A percentile compares a stretch with the other conserved stretches of the same genome.
Evolutionary conservation across 2,888 invertebrate genomes (phyloP).

Genomic region (Taphrorychus bicolor): DNA sequence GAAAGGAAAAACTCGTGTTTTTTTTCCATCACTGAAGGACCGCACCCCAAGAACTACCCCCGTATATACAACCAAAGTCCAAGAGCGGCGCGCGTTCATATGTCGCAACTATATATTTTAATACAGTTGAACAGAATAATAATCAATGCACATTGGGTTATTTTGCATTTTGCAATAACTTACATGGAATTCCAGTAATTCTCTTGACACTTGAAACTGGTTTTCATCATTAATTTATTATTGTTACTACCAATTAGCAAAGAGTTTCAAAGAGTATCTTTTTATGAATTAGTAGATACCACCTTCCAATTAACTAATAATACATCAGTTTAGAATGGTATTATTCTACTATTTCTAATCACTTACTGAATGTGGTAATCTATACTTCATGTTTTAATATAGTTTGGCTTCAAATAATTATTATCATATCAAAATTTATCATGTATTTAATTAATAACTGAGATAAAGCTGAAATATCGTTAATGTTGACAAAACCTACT

Average conservation of each 20-base stretch:
- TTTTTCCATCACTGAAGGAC: too few species aligned
- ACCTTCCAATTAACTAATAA: too few species aligned
- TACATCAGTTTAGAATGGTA: too few species aligned
- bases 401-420: too few species aligned
- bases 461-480: not conserved
- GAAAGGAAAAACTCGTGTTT: too few species aligned
- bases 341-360: not conserved
- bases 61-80: too few species aligned
- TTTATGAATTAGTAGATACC: too few species aligned
- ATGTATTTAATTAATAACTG: not conserved
- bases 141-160: not conserved
- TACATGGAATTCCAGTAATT: constrained; percentile 13
- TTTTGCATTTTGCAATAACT: not conserved
- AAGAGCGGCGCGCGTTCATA: too few species aligned
- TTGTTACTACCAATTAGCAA: not conserved
- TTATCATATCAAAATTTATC: not conserved
- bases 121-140: not conserved
- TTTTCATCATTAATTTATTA: not conserved
- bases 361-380: not conserved
- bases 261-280: not conserved
- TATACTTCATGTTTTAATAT: not conserved
- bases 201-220: not conserved
- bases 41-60: too few species aligned
- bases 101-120: not conserved
- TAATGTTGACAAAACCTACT: not conserved